Conservation (phyloP, 2,113 vertebrate genomes). For the Aythya baeri region DNA sequence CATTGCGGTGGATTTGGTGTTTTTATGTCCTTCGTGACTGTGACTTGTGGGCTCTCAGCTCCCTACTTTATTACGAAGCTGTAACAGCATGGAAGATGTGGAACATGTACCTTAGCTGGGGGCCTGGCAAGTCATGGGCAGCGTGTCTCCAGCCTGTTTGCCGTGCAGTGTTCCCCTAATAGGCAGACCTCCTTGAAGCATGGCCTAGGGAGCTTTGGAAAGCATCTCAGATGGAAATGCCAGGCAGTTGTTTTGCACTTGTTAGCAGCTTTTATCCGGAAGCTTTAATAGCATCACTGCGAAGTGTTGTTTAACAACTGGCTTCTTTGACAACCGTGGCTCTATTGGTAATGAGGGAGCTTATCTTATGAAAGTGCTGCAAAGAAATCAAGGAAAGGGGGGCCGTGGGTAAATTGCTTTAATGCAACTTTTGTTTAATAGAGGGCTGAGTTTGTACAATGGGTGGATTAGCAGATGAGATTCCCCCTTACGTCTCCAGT, state of each 20-base stretch:
- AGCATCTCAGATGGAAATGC: constrained; percentile 6
- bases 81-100: neutral
- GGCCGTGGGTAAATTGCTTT: neutral
- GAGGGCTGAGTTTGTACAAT: neutral
- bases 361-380: constrained; percentile 7
- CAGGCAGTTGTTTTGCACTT: constrained; percentile 23
- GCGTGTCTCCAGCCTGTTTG: neutral
- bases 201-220: neutral
- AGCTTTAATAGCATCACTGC: constrained; percentile 35
- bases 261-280: constrained; percentile 30
- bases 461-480: neutral
- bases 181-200: neutral
- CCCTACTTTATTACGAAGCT: neutral
- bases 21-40: neutral
- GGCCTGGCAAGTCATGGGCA: neutral
- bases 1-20: neutral
- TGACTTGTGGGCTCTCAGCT: neutral
- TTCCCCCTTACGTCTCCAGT: neutral
- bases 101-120: neutral
- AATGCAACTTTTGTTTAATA: constrained; percentile 13
- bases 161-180: neutral
- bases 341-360: constrained; percentile 30
- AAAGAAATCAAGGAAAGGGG: neutral
- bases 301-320: constrained; percentile 36
- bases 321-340: neutral